These are phyloP conservation scores for Lagopus leucura DNA, from an alignment of 2,113 vertebrate species.

Conservation along the genomic window DNA sequence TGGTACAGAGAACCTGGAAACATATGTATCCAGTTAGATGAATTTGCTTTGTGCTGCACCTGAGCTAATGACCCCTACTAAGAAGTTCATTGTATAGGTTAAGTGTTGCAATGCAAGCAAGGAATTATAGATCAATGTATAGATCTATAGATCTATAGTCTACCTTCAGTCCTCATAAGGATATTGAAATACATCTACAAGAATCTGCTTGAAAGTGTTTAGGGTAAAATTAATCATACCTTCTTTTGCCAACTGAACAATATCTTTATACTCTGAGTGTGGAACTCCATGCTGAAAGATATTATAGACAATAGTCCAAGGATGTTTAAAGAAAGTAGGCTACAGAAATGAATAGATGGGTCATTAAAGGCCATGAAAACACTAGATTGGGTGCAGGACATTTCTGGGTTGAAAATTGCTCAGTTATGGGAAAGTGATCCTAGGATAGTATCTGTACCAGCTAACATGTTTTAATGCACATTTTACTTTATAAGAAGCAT, in stretches of 20 bases:
- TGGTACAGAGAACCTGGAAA: not conserved
- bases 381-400: not conserved
- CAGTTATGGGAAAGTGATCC: not conserved
- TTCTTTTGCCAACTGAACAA: not conserved
- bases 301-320: not conserved
- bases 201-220: not conserved
- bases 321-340: not conserved
- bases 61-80: constrained; percentile 1
- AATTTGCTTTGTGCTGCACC: not conserved
- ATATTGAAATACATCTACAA: not conserved
- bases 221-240: not conserved
- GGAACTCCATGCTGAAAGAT: not conserved
- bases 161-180: constrained; percentile 9
- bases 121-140: not conserved
- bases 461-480: not conserved
- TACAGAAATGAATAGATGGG: not conserved
- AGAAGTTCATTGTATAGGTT: not conserved
- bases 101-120: constrained; percentile 12
- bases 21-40: not conserved
- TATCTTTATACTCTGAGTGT: not conserved
- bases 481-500: not conserved
- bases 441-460: not conserved
- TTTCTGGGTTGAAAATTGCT: not conserved
- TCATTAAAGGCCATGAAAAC: not conserved
- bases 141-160: not conserved